A percentile compares a stretch with the other conserved stretches of the same genome.
Conservation (phyloP, 2,888 invertebrate genomes). For the Mesopsocus fuscifrons region DNA sequence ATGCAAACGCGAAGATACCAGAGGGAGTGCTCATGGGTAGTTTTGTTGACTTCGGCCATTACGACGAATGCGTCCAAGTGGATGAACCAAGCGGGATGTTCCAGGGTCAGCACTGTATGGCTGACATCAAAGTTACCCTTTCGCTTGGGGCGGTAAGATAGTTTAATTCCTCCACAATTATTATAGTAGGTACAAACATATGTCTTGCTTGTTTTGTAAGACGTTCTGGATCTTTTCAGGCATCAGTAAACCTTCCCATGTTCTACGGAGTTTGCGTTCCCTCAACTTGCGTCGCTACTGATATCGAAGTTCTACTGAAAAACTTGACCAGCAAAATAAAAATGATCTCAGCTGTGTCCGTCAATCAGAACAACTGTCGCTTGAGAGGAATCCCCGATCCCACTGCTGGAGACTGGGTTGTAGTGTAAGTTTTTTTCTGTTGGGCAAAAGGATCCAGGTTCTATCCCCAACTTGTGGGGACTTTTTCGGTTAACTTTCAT, state of each 20-base stretch:
- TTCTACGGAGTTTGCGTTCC: not conserved
- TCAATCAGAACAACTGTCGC: not conserved
- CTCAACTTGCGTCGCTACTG: not conserved
- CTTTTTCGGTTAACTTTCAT: too few species aligned
- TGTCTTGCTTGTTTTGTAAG: too few species aligned
- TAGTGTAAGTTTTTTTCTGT: not conserved
- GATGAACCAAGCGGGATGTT: conserved; percentile 19
- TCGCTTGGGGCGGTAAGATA: too few species aligned
- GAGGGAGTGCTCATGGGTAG: conserved; percentile 27
- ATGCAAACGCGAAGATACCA: conserved; percentile 27
- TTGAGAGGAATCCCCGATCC: not conserved
- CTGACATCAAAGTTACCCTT: conserved; percentile 16
- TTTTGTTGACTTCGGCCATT: conserved; percentile 25
- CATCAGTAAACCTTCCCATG: too few species aligned
- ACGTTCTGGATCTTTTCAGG: too few species aligned
- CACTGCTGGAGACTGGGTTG: not conserved
- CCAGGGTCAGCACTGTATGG: conserved; percentile 24
- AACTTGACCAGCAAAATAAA: not conserved
- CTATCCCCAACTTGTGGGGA: too few species aligned
- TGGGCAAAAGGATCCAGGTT: too few species aligned
- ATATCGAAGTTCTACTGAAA: not conserved
- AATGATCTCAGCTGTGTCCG: not conserved
- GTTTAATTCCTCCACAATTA: too few species aligned
- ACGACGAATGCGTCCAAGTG: conserved; percentile 23
- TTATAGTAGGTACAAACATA: too few species aligned